Conservation (phyloP, 2,113 vertebrate species). For the Paramisgurnus dabryanus region DNA sequence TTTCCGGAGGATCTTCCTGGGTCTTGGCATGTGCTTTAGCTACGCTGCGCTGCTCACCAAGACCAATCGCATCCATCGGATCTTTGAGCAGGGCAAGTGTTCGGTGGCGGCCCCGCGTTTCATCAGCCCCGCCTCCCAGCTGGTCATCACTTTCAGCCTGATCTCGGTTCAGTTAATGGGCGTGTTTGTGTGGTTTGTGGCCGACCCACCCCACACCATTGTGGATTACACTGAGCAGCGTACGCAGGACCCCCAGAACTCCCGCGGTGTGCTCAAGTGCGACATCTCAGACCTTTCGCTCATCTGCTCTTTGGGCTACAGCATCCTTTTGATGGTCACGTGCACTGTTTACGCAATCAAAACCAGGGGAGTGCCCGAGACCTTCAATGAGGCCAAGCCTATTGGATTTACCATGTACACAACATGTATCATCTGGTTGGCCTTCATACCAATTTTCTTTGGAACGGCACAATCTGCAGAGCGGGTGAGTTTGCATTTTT, state of each 20-base stretch:
- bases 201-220: slow-evolving; percentile 88
- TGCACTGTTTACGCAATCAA: slow-evolving; percentile 99
- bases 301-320: slow-evolving; percentile 97
- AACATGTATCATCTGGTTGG: slow-evolving; percentile 98
- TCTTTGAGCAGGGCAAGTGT: slow-evolving; percentile 94
- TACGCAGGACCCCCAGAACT: slow-evolving; percentile 85
- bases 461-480: slow-evolving; percentile 95
- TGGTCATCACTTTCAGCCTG: slow-evolving; percentile 92
- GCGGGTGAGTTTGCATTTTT: slow-evolving; percentile 80
- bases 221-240: slow-evolving; percentile 95
- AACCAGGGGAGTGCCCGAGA: slow-evolving; percentile 94
- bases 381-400: slow-evolving; percentile 98
- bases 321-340: slow-evolving; percentile 97
- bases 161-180: slow-evolving; percentile 93
- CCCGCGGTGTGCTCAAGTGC: slow-evolving; percentile 93
- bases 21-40: slow-evolving; percentile 97
- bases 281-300: slow-evolving; percentile 97
- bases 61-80: slow-evolving; percentile 97
- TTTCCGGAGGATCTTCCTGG: slow-evolving; percentile 88
- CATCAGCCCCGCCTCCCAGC: slow-evolving; percentile 93
- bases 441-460: slow-evolving; percentile 99
- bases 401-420: slow-evolving; percentile 99
- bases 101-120: slow-evolving; percentile 91
- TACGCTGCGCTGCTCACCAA: slow-evolving; percentile 95
- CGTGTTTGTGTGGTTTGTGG: slow-evolving; percentile 88